A percentile compares a stretch with the other conserved stretches of the same genome.
Conservation (phyloP, 35 echinoderm and acorn worm species). For the Anneissia japonica region DNA sequence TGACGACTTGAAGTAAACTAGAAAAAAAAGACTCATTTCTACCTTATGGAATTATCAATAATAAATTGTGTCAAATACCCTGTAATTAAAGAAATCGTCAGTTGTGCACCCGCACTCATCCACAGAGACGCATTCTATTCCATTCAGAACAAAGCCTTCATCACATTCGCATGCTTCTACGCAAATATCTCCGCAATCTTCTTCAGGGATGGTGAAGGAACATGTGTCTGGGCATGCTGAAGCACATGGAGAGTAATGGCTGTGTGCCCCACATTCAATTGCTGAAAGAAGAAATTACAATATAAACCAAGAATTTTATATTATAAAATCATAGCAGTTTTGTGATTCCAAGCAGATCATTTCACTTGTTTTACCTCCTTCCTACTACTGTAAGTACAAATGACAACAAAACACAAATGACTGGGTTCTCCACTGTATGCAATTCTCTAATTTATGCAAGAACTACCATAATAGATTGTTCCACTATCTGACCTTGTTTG, state of each 20-base stretch:
- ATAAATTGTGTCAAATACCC: conserved; percentile 11
- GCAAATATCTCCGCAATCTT: conserved; percentile 58
- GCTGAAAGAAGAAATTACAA: conserved; percentile 21
- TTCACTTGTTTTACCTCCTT: too few relatives aligned
- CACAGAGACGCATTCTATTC: conserved; percentile 54
- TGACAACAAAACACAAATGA: too few relatives aligned
- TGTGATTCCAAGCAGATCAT: too few relatives aligned
- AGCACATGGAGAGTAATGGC: conserved; percentile 53
- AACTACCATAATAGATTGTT: too few relatives aligned
- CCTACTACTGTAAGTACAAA: too few relatives aligned
- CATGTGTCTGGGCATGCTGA: conserved; percentile 82
- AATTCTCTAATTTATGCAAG: too few relatives aligned
- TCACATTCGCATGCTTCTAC: conserved; percentile 80
- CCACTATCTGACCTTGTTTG: too few relatives aligned
- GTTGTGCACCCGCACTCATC: conserved; percentile 63
- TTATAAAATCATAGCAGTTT: too few relatives aligned
- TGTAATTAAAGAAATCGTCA: conserved; percentile 51
- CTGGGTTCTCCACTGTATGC: too few relatives aligned
- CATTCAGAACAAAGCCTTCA: conserved; percentile 65
- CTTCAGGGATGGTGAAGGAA: conserved; percentile 8
- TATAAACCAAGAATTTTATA: too few relatives aligned
- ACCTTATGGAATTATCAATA: background rate
- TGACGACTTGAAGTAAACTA: too few relatives aligned
- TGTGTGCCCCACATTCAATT: conserved; percentile 60
- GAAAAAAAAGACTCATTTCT: too few relatives aligned